Evolutionary conservation across 2,888 invertebrate species (phyloP), one percentile per base, ranked within the genome.

Genomic region (Sminthurinus aureus): DNA sequence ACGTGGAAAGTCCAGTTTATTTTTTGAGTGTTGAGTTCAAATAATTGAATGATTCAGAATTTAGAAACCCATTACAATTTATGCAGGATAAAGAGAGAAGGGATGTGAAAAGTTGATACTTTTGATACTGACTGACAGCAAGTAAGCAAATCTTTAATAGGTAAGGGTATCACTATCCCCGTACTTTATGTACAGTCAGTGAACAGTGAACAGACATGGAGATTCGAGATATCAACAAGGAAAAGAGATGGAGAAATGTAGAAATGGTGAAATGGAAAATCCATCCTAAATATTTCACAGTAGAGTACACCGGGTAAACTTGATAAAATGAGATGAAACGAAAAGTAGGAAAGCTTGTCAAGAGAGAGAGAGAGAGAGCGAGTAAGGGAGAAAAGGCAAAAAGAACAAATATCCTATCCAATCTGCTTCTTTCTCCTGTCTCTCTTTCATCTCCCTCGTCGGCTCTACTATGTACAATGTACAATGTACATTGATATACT

Each of bases 321-420:
- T 81, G 83, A 83, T 83, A 83, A 83, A 83, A 74, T 79, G 73
- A 71, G 83, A 83, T 83, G 79, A 83, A 83, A 83, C 79, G 83
- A 79, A 83, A 83, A 51, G 78, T 79, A 73, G 83, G 73, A 83
- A 83, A 51, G 78, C 83, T 74, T 79, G 83, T 83, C 67, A 81
- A 75, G 80, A 58, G 74, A 58, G 3, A 38, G 38, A 38, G 38
- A 6, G 38, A 38, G 38, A 38, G 38, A 38, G 3, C n/a, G n/a
- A n/a, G n/a, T n/a, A n/a, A 38, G 64, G n/a, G 38, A 71, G 18
- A 67, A 52, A 52, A 75, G 82, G 38, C 38, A 71, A 74, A 83
- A 73, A 52, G 66, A 79, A 24, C 64, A 38, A 79, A 71, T 58
- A 82, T 75, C 24, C 22, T 71, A 51, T 79, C 24, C 38, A 24